Percentiles rank a stretch among this genome's conserved stretches.
Conservation (phyloP, 2,797 vertebrate species). For the Tragelaphus oryx region DNA sequence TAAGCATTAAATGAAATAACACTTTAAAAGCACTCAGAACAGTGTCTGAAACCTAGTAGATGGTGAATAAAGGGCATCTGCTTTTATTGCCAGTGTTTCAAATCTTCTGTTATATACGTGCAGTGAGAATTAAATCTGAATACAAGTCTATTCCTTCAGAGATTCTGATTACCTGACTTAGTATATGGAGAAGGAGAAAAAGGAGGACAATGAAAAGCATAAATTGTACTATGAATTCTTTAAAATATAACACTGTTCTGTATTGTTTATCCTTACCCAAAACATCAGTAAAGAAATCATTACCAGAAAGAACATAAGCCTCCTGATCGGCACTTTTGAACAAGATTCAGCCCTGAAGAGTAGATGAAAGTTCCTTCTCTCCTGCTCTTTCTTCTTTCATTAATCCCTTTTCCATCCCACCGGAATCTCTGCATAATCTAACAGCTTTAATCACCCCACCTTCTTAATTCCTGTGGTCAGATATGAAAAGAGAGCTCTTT, state of each 20-base stretch:
- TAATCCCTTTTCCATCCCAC: too few species aligned
- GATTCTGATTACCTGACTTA: background rate
- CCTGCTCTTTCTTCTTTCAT: background rate
- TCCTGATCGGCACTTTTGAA: background rate
- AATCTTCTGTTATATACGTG: background rate
- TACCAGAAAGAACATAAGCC: background rate
- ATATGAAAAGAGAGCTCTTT: background rate
- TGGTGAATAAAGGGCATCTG: background rate
- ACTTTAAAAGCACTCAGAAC: background rate
- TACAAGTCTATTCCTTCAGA: background rate
- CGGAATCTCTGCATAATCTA: background rate
- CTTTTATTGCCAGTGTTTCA: background rate
- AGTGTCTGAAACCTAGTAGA: background rate
- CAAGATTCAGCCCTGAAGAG: fast-evolving
- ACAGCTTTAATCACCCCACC: too few species aligned
- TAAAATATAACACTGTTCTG: background rate
- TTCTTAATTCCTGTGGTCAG: background rate
- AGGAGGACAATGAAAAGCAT: background rate
- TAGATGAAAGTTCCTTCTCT: background rate
- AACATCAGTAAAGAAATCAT: background rate
- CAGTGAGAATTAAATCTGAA: background rate
- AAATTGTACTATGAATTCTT: background rate
- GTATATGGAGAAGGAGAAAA: background rate
- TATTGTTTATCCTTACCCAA: background rate
- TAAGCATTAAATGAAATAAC: background rate